Evolutionary conservation across 2,797 vertebrate species (phyloP).

Genomic region (Poeciliopsis paucimaculata): DNA sequence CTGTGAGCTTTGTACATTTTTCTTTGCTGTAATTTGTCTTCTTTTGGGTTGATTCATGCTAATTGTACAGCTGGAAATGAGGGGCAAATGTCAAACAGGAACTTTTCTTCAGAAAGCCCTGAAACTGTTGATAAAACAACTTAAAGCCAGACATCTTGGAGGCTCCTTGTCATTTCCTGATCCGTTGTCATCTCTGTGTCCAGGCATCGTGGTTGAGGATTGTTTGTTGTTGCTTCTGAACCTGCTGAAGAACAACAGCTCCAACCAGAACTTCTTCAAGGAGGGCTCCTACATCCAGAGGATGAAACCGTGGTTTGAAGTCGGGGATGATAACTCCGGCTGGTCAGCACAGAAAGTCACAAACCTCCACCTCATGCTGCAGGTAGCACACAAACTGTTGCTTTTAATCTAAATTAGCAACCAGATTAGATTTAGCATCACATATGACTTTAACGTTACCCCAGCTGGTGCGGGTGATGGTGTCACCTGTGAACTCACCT

Average conservation of each 20-base stretch:
- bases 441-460: background rate
- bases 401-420: too few relatives aligned
- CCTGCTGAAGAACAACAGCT: slow-evolving; percentile 96
- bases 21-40: slow-evolving; percentile 67
- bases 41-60: slow-evolving; percentile 35
- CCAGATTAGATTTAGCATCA: background rate
- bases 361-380: slow-evolving; percentile 97
- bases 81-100: background rate
- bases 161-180: background rate
- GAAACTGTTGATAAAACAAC: background rate
- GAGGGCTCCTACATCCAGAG: slow-evolving; percentile 98
- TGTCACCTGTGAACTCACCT: slow-evolving; percentile 95
- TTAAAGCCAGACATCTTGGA: background rate
- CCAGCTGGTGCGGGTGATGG: slow-evolving; percentile 93
- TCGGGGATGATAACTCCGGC: slow-evolving; percentile 95
- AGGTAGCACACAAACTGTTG: slow-evolving; percentile 78
- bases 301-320: slow-evolving; percentile 99
- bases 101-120: background rate
- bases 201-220: slow-evolving; percentile 98
- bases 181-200: background rate
- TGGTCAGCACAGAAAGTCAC: slow-evolving; percentile 99
- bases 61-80: background rate
- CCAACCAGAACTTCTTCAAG: slow-evolving; percentile 99
- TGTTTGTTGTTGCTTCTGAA: slow-evolving; percentile 94
- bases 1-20: slow-evolving; percentile 76